phyloP scores from a whole-genome alignment of 2,113 vertebrate genomes.

The Urocynchramus pylzowi region DNA sequence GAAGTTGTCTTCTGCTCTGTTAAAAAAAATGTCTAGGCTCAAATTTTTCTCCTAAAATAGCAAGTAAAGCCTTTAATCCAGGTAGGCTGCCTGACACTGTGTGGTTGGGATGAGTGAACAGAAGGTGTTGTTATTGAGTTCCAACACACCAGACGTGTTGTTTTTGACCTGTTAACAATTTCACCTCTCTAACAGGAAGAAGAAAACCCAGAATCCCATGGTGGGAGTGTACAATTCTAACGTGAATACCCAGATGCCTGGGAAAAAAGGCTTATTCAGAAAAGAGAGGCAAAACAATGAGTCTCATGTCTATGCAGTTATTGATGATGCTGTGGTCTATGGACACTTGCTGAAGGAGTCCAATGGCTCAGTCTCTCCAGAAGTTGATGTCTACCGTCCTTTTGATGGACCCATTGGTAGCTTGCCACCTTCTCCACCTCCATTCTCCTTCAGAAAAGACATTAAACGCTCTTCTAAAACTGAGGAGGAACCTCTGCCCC shows the following conservation, averaged over 20 bases:
- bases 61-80: not conserved
- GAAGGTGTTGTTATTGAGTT: not conserved
- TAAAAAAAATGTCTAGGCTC: not conserved
- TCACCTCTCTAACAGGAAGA: slow-evolving; percentile 72
- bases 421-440: slow-evolving; percentile 77
- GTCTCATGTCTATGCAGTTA: slow-evolving; percentile 86
- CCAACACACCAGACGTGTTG: accelerated
- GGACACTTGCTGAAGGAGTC: slow-evolving; percentile 76
- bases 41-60: not conserved
- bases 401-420: slow-evolving; percentile 75
- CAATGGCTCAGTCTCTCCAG: slow-evolving; percentile 41
- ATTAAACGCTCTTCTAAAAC: not conserved
- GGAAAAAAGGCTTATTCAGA: slow-evolving; percentile 62
- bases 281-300: slow-evolving; percentile 80
- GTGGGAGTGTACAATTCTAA: slow-evolving; percentile 82
- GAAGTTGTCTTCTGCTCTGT: not conserved
- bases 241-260: slow-evolving; percentile 76
- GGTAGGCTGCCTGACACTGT: not conserved
- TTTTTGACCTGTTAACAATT: not conserved
- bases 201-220: slow-evolving; percentile 59
- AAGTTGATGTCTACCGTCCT: slow-evolving; percentile 69
- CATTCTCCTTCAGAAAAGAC: slow-evolving; percentile 54
- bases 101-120: not conserved
- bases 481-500: not conserved
- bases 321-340: slow-evolving; percentile 86